Percentiles rank a stretch among this genome's conserved stretches.
Conservation (phyloP, 2,888 invertebrate genomes). For the Druceiella hillmani region DNA sequence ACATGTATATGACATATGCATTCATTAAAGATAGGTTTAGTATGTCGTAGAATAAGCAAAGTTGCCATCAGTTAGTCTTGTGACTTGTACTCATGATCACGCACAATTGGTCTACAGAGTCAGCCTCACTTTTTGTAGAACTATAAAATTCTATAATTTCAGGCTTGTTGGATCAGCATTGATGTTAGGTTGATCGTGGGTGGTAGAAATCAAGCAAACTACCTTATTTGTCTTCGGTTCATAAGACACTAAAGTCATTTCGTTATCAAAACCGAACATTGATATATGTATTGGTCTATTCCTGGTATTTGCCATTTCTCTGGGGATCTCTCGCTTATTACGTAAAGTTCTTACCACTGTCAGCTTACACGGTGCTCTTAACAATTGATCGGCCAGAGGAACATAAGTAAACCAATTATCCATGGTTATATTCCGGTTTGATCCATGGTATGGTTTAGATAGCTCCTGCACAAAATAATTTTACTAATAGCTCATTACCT, state of each 20-base stretch:
- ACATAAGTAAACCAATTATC: conserved; percentile 2
- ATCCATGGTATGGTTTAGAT: too few relatives aligned
- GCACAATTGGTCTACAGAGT: too few relatives aligned
- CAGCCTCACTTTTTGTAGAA: too few relatives aligned
- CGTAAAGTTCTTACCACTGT: neutral
- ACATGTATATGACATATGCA: too few relatives aligned
- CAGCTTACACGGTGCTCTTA: neutral
- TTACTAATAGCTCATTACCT: too few relatives aligned
- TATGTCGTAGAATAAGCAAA: too few relatives aligned
- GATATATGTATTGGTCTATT: neutral
- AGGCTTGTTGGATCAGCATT: neutral
- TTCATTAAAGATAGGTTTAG: too few relatives aligned
- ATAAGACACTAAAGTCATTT: conserved; percentile 7
- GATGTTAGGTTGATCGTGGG: neutral
- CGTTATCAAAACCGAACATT: conserved; percentile 6
- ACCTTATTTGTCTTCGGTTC: conserved; percentile 1
- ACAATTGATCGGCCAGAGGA: neutral
- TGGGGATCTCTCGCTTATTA: neutral
- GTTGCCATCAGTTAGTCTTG: too few relatives aligned
- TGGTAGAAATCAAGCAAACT: neutral
- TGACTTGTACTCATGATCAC: too few relatives aligned
- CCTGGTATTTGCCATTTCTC: neutral
- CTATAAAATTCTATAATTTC: too few relatives aligned
- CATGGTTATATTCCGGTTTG: conserved; percentile 1
- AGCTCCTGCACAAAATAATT: too few relatives aligned